These are phyloP conservation scores for Gastracanthus pulcherrimus DNA, from an alignment of 2,888 invertebrate genomes.

Conservation along the genomic window DNA sequence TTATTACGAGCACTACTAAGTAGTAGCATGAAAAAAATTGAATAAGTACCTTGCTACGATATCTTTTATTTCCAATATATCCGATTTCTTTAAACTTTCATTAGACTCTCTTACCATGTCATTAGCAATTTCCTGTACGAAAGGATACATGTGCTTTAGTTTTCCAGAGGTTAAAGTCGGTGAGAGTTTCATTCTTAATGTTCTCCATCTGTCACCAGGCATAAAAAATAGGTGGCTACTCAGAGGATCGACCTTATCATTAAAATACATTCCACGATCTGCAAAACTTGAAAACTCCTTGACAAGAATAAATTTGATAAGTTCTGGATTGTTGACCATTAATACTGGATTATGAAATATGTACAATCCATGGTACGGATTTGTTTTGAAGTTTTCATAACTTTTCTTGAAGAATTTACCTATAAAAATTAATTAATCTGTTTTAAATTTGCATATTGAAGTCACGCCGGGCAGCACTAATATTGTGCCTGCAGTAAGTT, in stretches of 20 bases:
- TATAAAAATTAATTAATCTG: neutral
- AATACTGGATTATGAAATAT: too few relatives aligned
- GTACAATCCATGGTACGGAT: conserved; percentile 58
- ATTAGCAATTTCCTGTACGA: conserved; percentile 54
- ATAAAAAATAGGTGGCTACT: conserved; percentile 55
- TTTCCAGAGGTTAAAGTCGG: too few relatives aligned
- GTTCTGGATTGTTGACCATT: conserved; percentile 65
- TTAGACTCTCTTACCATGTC: conserved; percentile 1
- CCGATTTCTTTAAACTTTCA: conserved; percentile 41
- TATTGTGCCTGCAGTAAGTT: too few relatives aligned
- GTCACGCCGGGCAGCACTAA: too few relatives aligned
- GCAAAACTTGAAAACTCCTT: conserved; percentile 66
- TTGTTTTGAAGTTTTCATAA: conserved; percentile 31
- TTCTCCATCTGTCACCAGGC: conserved; percentile 65
- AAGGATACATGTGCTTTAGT: too few relatives aligned
- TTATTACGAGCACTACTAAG: too few relatives aligned
- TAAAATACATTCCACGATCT: conserved; percentile 60
- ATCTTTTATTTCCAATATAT: too few relatives aligned
- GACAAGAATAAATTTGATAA: conserved; percentile 62
- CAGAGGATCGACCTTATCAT: conserved; percentile 63
- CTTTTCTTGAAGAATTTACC: neutral
- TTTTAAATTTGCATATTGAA: too few relatives aligned
- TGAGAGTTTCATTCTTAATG: conserved; percentile 64
- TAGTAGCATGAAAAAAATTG: too few relatives aligned
- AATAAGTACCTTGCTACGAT: conserved; percentile 39